Percentiles rank a stretch among this genome's conserved stretches.
Evolutionary conservation across 2,113 vertebrate genomes (phyloP).

Genomic region (Indicator maculatus): DNA sequence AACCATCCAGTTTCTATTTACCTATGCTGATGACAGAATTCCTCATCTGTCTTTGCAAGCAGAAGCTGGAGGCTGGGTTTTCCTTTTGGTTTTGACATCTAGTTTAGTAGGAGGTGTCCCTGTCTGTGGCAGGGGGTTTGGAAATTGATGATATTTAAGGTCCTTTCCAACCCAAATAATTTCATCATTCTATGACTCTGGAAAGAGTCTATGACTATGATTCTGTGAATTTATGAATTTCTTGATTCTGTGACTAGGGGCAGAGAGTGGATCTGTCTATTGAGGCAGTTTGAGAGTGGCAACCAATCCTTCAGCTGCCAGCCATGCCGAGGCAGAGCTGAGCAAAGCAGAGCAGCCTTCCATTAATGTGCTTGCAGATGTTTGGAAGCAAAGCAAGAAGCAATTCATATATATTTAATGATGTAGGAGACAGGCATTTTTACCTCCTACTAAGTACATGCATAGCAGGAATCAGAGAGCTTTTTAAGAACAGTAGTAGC

Average conservation of each 20-base stretch:
- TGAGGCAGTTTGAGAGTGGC: neutral
- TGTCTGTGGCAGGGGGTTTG: neutral
- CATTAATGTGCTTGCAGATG: neutral
- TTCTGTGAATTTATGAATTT: neutral
- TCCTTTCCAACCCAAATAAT: neutral
- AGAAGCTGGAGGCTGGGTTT: neutral
- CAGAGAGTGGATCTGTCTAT: neutral
- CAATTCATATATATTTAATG: neutral
- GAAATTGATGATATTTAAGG: neutral
- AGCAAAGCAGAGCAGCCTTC: neutral
- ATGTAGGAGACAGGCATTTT: neutral
- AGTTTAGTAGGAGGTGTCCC: neutral
- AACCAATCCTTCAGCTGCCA: neutral
- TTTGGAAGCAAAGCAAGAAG: slow-evolving; percentile 5
- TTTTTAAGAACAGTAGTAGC: neutral
- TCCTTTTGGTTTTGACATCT: neutral
- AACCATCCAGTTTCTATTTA: neutral
- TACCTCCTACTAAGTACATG: neutral
- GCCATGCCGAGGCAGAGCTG: neutral
- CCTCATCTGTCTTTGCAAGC: neutral
- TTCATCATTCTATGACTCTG: neutral
- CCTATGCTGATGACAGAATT: neutral
- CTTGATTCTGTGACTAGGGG: neutral
- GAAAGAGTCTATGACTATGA: too few species aligned
- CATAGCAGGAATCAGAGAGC: neutral